A percentile compares a stretch with the other conserved stretches of the same genome.
Conservation (phyloP, 2,888 invertebrate genomes). For the Cephus nigrinus region DNA sequence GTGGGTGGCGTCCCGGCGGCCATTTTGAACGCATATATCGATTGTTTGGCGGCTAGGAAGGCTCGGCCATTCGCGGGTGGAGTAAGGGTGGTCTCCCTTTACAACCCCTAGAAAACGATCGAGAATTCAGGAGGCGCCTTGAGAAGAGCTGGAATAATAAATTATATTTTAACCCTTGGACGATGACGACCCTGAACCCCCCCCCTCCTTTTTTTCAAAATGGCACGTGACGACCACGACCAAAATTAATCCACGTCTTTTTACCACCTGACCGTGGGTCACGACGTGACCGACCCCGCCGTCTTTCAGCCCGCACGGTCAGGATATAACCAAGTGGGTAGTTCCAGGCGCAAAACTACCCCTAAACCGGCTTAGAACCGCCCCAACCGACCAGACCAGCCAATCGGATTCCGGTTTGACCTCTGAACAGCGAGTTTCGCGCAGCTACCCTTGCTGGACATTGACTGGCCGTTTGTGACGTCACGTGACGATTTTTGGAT, state of each 20-base stretch:
- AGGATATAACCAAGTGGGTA: conserved; percentile 36
- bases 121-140: conserved; percentile 21
- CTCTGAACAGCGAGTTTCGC: conserved; percentile 35
- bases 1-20: conserved; percentile 65
- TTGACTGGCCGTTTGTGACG: conserved; percentile 24
- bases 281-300: background rate
- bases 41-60: conserved; percentile 66
- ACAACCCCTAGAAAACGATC: conserved; percentile 33
- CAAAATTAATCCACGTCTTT: background rate
- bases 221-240: background rate
- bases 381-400: conserved; percentile 53
- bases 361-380: conserved; percentile 65
- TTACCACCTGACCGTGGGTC: background rate
- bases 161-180: background rate
- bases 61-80: conserved; percentile 60
- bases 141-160: background rate
- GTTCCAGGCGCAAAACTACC: conserved; percentile 49
- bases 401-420: conserved; percentile 58
- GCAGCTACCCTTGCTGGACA: conserved; percentile 52
- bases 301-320: conserved; percentile 27
- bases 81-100: conserved; percentile 46
- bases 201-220: background rate
- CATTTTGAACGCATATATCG: conserved; percentile 68
- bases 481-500: background rate
- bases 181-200: background rate